Base-by-base conservation (phyloP, 1,140 invertebrate genomes). In the Campodea augens region DNA sequence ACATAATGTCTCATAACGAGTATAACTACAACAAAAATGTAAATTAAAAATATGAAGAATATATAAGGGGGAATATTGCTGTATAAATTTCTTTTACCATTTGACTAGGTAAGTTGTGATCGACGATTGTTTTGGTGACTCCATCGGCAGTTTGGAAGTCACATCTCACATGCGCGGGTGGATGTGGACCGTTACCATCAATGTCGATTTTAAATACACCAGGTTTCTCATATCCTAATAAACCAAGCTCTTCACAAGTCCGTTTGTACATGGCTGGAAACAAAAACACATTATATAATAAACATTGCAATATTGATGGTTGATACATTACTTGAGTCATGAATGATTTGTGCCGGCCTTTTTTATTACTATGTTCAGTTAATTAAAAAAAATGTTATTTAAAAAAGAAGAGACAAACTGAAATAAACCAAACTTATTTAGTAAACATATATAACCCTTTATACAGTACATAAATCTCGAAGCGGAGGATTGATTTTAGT, bases 161-260 rank as follows among this genome's bases (percentile, higher is more conserved):
- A 58, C 89, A 95, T 52, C 83, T 80, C 0, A 92, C 87, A 53
- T 88, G 75, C 2, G 83, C 82, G 1, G 88, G 87, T 21, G 85
- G 82, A 55, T 89, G 85, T 43, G 77, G 75, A 0, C 89, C 89
- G 58, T 90, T 89, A 1, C 88, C 85, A 60, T 95, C 89, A 44
- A 93, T 88, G 55, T 93, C 89, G 47, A 91, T 66, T 23, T 78
- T 68, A 56, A 90, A 92, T 0, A 90, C 83, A 51, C 89, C 85
- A 29, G 85, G 81, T 54, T 86, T 75, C 0, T 78, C 85, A 53
- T 84, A 84, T 5, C 75, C 75, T 4, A 90, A 60, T 3, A 91
- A 66, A 10, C 85, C 87, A 38, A 93, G 59, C 57, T 92, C 87
- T 63, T 93, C 87, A 59, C 89, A 95, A 0, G 87, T 90, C 58